These are phyloP conservation scores for Dryococelus australis DNA, from an alignment of 2,888 invertebrate species.

Conservation along the genomic window DNA sequence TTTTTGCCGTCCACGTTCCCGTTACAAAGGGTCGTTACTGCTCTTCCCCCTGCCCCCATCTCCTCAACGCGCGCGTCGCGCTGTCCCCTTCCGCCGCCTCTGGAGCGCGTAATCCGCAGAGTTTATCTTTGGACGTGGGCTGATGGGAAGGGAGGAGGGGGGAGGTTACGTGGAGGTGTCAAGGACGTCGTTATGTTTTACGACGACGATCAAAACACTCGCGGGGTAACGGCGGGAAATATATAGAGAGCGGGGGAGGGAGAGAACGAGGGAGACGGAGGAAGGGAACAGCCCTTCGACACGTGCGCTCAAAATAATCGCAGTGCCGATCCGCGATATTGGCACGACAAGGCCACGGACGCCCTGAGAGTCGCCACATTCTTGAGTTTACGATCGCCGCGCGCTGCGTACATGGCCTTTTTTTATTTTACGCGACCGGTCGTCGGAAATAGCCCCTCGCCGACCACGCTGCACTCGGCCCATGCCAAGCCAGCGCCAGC, in stretches of 20 bases:
- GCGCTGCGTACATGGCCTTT: too few species aligned
- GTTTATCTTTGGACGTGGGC: too few species aligned
- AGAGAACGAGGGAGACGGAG: too few species aligned
- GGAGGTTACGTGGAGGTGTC: neutral
- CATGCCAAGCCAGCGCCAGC: too few species aligned
- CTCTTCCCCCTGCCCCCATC: neutral
- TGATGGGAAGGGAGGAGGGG: too few species aligned
- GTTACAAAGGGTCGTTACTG: neutral
- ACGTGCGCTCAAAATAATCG: neutral
- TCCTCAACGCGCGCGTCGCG: neutral
- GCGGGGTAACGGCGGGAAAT: neutral
- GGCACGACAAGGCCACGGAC: neutral
- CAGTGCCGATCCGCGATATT: neutral
- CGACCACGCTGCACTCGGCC: too few species aligned
- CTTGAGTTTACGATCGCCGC: too few species aligned
- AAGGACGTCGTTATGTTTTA: constrained; percentile 11
- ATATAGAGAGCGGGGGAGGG: neutral
- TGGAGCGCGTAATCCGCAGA: neutral
- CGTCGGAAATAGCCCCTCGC: too few species aligned
- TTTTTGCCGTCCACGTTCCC: neutral
- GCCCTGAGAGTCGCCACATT: too few species aligned
- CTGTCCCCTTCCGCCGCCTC: too few species aligned
- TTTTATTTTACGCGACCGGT: too few species aligned
- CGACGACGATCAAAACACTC: neutral
- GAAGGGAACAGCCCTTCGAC: neutral